Conservation (phyloP, 2,888 invertebrate genomes). For the Cyclophora punctaria region DNA sequence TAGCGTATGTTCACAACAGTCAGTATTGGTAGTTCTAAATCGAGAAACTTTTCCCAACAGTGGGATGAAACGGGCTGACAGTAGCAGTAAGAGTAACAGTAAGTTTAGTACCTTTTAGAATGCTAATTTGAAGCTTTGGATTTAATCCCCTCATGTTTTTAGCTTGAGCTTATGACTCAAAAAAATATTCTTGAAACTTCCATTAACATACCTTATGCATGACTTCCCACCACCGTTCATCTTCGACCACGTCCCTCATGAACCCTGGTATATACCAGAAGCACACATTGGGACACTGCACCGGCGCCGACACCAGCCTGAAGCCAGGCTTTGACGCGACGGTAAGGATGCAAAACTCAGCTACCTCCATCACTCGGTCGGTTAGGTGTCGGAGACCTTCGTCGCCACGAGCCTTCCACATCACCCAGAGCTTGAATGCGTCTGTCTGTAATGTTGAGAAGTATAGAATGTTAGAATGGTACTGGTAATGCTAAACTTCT, state of each 20-base stretch:
- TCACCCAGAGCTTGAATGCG: slow-evolving; percentile 93
- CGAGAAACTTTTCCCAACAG: no score
- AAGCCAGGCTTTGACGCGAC: slow-evolving; percentile 74
- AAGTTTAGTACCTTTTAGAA: no score
- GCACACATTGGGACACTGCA: slow-evolving; percentile 89
- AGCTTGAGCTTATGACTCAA: no score
- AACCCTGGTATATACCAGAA: slow-evolving; percentile 88
- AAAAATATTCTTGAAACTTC: neutral
- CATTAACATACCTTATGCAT: slow-evolving; percentile 60
- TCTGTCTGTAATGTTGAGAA: slow-evolving; percentile 75
- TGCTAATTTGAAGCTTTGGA: no score
- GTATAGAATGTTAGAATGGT: no score
- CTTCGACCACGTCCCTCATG: slow-evolving; percentile 58
- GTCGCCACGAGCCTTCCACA: slow-evolving; percentile 89
- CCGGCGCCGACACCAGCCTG: slow-evolving; percentile 69
- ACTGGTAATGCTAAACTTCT: no score
- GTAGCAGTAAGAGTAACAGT: no score
- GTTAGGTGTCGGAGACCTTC: slow-evolving; percentile 74
- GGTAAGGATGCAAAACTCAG: slow-evolving; percentile 72
- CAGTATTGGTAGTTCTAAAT: no score
- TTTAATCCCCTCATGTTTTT: no score
- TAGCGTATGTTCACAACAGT: no score
- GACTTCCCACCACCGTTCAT: slow-evolving; percentile 66
- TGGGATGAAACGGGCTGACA: no score
- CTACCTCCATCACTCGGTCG: slow-evolving; percentile 78